A percentile compares a stretch with the other conserved stretches of the same genome.
Conservation (phyloP, 2,888 invertebrate genomes). For the Spodoptera littoralis region DNA sequence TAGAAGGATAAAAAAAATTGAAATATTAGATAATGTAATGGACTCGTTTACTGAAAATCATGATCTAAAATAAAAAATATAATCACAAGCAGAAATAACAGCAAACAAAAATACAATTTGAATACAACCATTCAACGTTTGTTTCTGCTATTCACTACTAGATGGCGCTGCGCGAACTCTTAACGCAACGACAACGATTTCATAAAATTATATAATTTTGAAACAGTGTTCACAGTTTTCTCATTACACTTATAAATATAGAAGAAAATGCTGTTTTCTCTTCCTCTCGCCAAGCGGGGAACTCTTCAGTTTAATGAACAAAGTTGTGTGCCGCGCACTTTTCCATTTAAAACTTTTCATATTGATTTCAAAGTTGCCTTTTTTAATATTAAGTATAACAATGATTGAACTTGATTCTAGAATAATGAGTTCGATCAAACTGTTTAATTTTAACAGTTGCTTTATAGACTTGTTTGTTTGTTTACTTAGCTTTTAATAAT, state of each 20-base stretch:
- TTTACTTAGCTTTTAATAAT: conserved; percentile 5
- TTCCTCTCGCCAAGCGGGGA: conserved; percentile 66
- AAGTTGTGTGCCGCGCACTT: conserved; percentile 79
- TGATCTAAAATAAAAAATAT: too few relatives aligned
- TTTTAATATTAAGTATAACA: conserved; percentile 59
- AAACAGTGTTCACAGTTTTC: conserved; percentile 69
- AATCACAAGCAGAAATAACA: too few relatives aligned
- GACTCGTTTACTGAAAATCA: too few relatives aligned
- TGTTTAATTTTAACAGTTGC: conserved; percentile 35
- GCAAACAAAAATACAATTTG: too few relatives aligned
- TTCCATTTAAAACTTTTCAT: conserved; percentile 84
- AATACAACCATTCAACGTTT: neutral
- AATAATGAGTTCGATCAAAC: conserved; percentile 58
- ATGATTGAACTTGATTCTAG: conserved; percentile 66
- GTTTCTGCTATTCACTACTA: conserved; percentile 74
- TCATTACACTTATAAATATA: conserved; percentile 68
- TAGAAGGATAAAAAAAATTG: too few relatives aligned
- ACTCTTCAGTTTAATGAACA: conserved; percentile 83
- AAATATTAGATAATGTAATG: too few relatives aligned
- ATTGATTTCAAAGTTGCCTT: conserved; percentile 78
- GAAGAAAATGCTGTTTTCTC: conserved; percentile 68
- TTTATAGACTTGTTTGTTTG: conserved; percentile 16
- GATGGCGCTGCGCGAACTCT: conserved; percentile 72
- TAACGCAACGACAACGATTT: conserved; percentile 31
- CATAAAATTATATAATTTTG: conserved; percentile 57